These are phyloP conservation scores for Machimus rusticus DNA, from an alignment of 2,888 invertebrate genomes.

Conservation along the genomic window DNA sequence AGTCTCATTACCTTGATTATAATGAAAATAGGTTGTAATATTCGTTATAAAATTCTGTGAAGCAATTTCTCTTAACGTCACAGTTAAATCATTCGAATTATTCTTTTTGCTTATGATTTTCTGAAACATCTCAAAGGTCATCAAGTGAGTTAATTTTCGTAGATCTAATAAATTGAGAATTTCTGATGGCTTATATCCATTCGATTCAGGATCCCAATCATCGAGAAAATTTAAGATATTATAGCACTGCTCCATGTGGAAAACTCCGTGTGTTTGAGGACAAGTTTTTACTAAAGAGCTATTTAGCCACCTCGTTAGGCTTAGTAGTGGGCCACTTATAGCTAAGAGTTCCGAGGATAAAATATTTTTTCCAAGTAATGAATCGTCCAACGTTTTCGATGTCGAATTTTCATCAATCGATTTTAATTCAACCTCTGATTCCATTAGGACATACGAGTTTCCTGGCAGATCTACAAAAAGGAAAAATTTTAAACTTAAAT, in stretches of 20 bases:
- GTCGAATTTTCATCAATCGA: conserved; percentile 56
- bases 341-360: conserved; percentile 57
- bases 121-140: conserved; percentile 62
- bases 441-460: conserved; percentile 58
- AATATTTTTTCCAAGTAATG: conserved; percentile 56
- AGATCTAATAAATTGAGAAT: conserved; percentile 56
- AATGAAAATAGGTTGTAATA: conserved; percentile 61
- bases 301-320: conserved; percentile 58
- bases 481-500: neutral
- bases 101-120: conserved; percentile 51
- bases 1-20: conserved; percentile 58
- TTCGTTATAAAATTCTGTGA: conserved; percentile 60
- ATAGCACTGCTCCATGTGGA: conserved; percentile 56
- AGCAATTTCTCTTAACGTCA: conserved; percentile 59
- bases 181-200: conserved; percentile 51
- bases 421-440: conserved; percentile 58
- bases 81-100: conserved; percentile 51
- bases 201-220: conserved; percentile 56
- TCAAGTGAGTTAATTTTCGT: conserved; percentile 55
- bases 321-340: conserved; percentile 57
- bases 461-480: conserved; percentile 58
- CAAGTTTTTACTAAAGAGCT: conserved; percentile 58
- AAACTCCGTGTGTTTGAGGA: conserved; percentile 54
- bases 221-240: conserved; percentile 58
- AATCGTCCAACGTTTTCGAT: conserved; percentile 54